phyloP scores from a whole-genome alignment of 2,113 vertebrate species.

The Rhodinocichla rosea region DNA sequence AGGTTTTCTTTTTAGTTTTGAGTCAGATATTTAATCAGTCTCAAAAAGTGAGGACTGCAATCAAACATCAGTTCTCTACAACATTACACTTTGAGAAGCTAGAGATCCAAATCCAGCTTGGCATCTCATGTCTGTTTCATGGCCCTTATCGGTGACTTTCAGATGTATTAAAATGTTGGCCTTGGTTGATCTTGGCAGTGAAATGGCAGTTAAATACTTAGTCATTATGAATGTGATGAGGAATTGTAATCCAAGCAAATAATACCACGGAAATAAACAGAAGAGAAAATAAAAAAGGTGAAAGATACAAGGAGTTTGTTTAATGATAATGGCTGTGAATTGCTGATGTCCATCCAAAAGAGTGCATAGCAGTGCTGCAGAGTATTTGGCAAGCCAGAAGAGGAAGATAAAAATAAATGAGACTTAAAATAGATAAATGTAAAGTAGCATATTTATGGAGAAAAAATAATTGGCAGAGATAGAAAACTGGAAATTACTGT shows the following conservation, averaged over 20 bases:
- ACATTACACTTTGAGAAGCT: background rate
- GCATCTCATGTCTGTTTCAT: background rate
- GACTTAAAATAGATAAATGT: constrained; percentile 15
- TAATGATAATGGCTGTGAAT: background rate
- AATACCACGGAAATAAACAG: background rate
- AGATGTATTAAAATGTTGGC: constrained; percentile 1
- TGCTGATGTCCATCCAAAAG: background rate
- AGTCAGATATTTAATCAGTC: background rate
- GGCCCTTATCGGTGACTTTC: background rate
- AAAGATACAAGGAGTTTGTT: background rate
- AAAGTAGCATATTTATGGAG: background rate
- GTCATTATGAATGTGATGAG: background rate
- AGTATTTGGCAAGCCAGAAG: background rate
- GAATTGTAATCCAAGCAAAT: background rate
- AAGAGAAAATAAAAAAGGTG: background rate
- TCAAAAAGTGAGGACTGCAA: background rate
- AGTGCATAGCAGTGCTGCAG: background rate
- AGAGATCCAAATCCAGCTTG: background rate
- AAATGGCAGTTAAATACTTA: background rate
- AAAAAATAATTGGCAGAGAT: background rate
- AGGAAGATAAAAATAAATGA: constrained; percentile 35
- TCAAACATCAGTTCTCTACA: background rate
- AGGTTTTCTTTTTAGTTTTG: background rate
- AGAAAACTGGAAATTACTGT: background rate
- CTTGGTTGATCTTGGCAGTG: background rate